Evolutionary conservation across 2,113 vertebrate genomes (phyloP).

Genomic region (Proterorhinus semilunaris): DNA sequence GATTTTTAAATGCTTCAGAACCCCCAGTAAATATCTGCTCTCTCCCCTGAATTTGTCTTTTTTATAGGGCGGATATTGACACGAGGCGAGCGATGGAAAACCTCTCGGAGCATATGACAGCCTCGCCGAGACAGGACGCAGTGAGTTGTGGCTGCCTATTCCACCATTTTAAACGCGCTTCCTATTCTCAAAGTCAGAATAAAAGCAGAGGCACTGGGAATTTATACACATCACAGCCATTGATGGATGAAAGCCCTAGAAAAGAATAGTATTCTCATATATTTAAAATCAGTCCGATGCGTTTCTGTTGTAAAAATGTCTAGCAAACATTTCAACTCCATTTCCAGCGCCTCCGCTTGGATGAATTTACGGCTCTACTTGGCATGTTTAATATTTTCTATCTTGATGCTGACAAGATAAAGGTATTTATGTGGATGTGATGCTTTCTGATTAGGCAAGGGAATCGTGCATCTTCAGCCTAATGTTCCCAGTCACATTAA

Average conservation of each 20-base stretch:
- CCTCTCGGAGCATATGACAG: conserved; percentile 76
- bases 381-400: conserved; percentile 47
- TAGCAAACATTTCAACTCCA: conserved; percentile 17
- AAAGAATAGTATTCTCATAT: conserved; percentile 18
- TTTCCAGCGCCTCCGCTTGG: conserved; percentile 17
- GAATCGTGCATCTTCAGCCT: background rate
- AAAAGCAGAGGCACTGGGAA: conserved; percentile 6
- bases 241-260: conserved; percentile 18
- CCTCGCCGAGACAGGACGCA: conserved; percentile 79
- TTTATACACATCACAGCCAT: conserved; percentile 8
- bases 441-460: conserved; percentile 34
- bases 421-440: conserved; percentile 28
- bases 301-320: conserved; percentile 16
- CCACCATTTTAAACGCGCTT: conserved; percentile 12
- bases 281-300: conserved; percentile 9
- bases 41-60: conserved; percentile 29
- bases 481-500: conserved; percentile 11
- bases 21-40: conserved; percentile 17
- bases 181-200: conserved; percentile 8
- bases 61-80: conserved; percentile 84
- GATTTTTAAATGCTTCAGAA: conserved; percentile 5
- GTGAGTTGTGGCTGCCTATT: conserved; percentile 75
- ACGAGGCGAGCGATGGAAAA: conserved; percentile 83
- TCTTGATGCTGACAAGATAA: conserved; percentile 49
- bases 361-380: conserved; percentile 23